Conservation (phyloP, 35 echinoderm and acorn worm species). For the Heliocidaris tuberculata region DNA sequence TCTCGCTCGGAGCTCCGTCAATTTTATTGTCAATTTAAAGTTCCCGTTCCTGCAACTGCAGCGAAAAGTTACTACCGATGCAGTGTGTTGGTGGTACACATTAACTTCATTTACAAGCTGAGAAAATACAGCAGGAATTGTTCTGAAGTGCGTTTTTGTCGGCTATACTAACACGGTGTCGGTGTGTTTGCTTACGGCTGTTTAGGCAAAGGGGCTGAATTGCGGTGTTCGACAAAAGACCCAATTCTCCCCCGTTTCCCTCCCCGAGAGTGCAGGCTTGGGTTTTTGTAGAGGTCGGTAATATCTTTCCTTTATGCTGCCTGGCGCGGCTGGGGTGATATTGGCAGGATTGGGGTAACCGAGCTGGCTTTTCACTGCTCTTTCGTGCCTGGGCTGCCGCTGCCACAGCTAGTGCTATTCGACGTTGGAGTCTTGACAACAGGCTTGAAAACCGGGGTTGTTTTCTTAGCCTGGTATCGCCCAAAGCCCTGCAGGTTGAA, state of each 20-base stretch:
- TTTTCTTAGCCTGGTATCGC: slow-evolving; percentile 39
- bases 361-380: not conserved
- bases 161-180: slow-evolving; percentile 30
- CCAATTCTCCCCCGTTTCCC: slow-evolving; percentile 37
- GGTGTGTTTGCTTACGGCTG: slow-evolving; percentile 48
- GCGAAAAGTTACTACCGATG: not conserved
- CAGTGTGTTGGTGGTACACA: slow-evolving; percentile 32
- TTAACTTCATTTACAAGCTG: slow-evolving; percentile 42
- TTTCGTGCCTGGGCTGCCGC: not conserved
- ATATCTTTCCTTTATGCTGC: not conserved
- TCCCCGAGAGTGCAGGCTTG: slow-evolving; percentile 39
- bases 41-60: not conserved
- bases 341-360: not conserved
- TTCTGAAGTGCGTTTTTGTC: slow-evolving; percentile 40
- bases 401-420: not conserved
- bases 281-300: not conserved
- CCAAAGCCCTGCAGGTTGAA: slow-evolving; percentile 28
- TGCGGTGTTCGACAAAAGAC: slow-evolving; percentile 27
- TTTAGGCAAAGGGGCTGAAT: slow-evolving; percentile 33
- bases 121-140: slow-evolving; percentile 43
- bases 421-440: slow-evolving; percentile 27
- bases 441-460: not conserved
- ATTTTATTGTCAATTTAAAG: slow-evolving; percentile 1
- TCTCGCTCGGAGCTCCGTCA: not conserved
- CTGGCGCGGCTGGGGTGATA: not conserved